These are phyloP conservation scores for Ariolimax columbianus DNA, from an alignment of 2,888 invertebrate genomes.

Conservation along the genomic window DNA sequence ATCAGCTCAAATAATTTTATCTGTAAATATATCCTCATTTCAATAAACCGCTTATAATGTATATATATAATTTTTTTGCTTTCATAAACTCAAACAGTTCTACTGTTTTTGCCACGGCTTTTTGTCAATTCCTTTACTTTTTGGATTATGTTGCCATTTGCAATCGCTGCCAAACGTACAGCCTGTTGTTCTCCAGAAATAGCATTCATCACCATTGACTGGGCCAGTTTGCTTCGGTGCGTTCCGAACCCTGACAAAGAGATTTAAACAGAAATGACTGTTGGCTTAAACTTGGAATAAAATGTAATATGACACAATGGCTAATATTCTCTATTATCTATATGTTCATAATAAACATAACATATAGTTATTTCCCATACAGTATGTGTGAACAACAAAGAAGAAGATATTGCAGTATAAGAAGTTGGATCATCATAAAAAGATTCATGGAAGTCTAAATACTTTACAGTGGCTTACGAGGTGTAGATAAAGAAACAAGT, in stretches of 20 bases:
- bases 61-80: not conserved
- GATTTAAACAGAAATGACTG: not conserved
- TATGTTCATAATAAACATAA: no score
- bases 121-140: constrained; percentile 79
- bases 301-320: no score
- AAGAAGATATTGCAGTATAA: no score
- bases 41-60: not conserved
- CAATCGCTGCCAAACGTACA: constrained; percentile 79
- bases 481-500: no score
- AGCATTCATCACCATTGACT: constrained; percentile 80
- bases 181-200: constrained; percentile 80
- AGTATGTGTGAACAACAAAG: no score
- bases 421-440: no score
- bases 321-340: no score
- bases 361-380: no score
- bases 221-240: constrained; percentile 76
- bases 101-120: constrained; percentile 79
- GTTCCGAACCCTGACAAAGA: constrained; percentile 54
- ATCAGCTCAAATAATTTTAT: not conserved
- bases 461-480: no score
- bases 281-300: no score
- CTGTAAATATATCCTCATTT: constrained; percentile 1
- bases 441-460: no score
- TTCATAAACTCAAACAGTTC: not conserved
- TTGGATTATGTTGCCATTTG: constrained; percentile 78